A percentile compares a stretch with the other conserved stretches of the same genome.
Evolutionary conservation across 1,140 invertebrate species (phyloP).

Genomic region (Arion vulgaris): DNA sequence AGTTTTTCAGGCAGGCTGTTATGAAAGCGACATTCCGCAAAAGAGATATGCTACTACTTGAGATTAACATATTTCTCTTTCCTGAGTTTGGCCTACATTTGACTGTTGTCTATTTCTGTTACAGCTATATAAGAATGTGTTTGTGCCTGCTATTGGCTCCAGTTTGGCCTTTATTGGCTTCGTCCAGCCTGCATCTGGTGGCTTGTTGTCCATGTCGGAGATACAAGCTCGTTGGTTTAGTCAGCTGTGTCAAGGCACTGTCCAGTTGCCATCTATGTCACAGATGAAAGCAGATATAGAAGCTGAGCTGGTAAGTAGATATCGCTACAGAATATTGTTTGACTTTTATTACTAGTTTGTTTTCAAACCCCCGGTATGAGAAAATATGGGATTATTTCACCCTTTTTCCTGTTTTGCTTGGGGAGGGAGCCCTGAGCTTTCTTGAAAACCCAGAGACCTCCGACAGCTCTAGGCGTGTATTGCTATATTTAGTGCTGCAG

Average conservation of each 20-base stretch:
- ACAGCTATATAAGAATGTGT: slow-evolving; percentile 70
- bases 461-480: too few species aligned
- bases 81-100: too few species aligned
- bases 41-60: too few species aligned
- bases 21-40: too few species aligned
- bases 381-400: too few species aligned
- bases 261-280: slow-evolving; percentile 55
- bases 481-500: too few species aligned
- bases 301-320: slow-evolving; percentile 50
- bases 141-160: slow-evolving; percentile 61
- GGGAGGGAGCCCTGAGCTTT: too few species aligned
- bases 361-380: too few species aligned
- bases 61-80: too few species aligned
- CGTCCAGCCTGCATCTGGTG: slow-evolving; percentile 69
- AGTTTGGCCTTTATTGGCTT: slow-evolving; percentile 69
- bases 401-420: too few species aligned
- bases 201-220: slow-evolving; percentile 69
- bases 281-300: slow-evolving; percentile 61
- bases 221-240: slow-evolving; percentile 70
- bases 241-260: slow-evolving; percentile 55
- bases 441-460: too few species aligned
- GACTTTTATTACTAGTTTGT: neutral
- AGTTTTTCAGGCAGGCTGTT: too few species aligned
- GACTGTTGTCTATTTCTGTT: slow-evolving; percentile 28
- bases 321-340: neutral